These are phyloP conservation scores for Automeris io DNA, from an alignment of 2,888 invertebrate genomes.

Conservation along the genomic window DNA sequence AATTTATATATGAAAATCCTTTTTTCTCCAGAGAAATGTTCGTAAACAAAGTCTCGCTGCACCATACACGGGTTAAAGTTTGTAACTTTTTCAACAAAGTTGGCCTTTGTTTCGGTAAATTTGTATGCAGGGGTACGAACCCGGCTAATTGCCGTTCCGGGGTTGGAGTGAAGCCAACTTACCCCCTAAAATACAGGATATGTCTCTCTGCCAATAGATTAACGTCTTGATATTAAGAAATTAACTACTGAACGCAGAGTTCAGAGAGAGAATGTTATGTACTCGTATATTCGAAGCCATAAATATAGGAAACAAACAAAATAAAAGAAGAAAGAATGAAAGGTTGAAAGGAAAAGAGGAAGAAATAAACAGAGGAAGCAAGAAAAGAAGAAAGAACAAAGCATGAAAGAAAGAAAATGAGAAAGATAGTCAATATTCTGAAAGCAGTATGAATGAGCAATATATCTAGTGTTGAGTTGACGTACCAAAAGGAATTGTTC, in stretches of 20 bases:
- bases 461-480: too few species aligned
- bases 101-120: conserved; percentile 30
- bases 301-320: too few species aligned
- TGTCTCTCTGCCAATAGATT: conserved; percentile 7
- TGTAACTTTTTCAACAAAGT: conserved; percentile 12
- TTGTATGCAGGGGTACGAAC: conserved; percentile 26
- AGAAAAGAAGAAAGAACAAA: too few species aligned
- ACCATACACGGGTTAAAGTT: conserved; percentile 3
- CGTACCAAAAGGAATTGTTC: too few species aligned
- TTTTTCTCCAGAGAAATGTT: not conserved
- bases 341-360: too few species aligned
- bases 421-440: too few species aligned
- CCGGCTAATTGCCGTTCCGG: conserved; percentile 26
- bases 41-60: not conserved
- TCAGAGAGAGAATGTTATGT: not conserved
- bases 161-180: conserved; percentile 25
- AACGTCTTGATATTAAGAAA: conserved; percentile 1
- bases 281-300: too few species aligned
- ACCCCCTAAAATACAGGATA: conserved; percentile 13
- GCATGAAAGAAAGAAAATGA: too few species aligned
- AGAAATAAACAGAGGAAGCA: too few species aligned
- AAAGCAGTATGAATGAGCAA: too few species aligned
- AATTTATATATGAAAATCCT: too few species aligned
- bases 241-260: conserved; percentile 8
- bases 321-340: too few species aligned